Evolutionary conservation across 2,888 invertebrate genomes (phyloP), one percentile per base, ranked within the genome.

Genomic region (Melipona bicolor): DNA sequence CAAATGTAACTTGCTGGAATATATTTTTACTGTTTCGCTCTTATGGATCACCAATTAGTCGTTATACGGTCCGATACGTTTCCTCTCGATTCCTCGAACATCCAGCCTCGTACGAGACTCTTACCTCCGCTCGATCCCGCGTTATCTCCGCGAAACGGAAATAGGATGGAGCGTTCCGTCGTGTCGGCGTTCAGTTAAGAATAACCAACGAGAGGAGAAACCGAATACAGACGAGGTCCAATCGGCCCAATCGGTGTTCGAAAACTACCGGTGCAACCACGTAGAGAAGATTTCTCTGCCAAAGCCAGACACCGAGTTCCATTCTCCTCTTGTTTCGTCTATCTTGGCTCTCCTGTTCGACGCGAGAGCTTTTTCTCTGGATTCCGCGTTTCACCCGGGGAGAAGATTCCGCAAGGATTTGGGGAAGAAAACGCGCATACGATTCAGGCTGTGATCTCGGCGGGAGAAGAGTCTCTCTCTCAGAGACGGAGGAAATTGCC

Each of bases 61-160:
- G 43, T 11, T 11, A 50, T 75, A 59, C 59, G 79, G 27, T 21
- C n/a, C 56, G 19, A 49, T 67, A 17, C 49, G 11, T 2, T 50
- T 56, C 36, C 19, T 27, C 13, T 17, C 24, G 15, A 21, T 36
- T 59, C 50, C 11, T 32, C 17, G 36, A 77, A 79, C 79, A 9
- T 27, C 24, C 59, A 52, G 9, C 43, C 24, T n/a, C 17, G 21
- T 17, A 17, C 13, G 17, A 21, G 9, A 17, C 50, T n/a, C 11
- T 17, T 61, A 6, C 9, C 17, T 27, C 62, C 19, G 2, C 54
- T 59, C 59, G 69, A 79, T 50, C 32, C 50, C 61, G 68, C 13
- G 61, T 79, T 81, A 81, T 80, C 64, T n/a, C 13, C 36, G 65
- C 61, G 72, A 64, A 82, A 74, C 74, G 81, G 74, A 82, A 81